Conservation (phyloP, 1,140 invertebrate genomes). For the Ostrea edulis region DNA sequence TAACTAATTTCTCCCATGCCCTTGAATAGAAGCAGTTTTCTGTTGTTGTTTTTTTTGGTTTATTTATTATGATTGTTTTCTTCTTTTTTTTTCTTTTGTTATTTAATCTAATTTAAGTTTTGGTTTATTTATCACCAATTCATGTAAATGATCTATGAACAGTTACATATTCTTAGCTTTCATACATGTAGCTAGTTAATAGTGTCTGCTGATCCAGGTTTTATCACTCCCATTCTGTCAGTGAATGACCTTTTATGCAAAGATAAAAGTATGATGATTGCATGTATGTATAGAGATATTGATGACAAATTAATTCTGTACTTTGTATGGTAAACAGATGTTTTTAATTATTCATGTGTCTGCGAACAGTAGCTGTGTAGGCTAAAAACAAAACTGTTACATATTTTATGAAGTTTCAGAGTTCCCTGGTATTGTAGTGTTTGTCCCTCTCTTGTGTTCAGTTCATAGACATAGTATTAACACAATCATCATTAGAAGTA, state of each 20-base stretch:
- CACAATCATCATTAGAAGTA: neutral
- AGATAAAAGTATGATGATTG: neutral
- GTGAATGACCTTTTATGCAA: neutral
- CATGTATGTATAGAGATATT: neutral
- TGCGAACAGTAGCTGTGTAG: neutral
- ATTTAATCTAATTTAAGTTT: neutral
- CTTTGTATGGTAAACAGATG: neutral
- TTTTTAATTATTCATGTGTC: neutral
- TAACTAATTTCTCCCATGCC: neutral
- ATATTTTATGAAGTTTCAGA: slow-evolving; percentile 14
- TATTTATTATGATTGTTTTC: neutral
- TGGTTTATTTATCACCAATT: too few relatives aligned
- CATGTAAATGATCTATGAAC: neutral
- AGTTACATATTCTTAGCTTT: neutral
- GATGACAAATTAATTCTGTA: neutral
- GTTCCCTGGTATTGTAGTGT: neutral
- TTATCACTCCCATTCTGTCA: neutral
- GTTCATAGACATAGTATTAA: neutral
- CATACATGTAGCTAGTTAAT: neutral
- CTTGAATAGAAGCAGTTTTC: neutral
- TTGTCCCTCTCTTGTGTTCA: neutral
- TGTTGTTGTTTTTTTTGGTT: too few relatives aligned
- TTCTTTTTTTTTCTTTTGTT: neutral
- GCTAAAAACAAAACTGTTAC: neutral
- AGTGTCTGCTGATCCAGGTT: neutral